Evolutionary conservation across 1,140 invertebrate species (phyloP).

Genomic region (Drosophila seguyi): DNA sequence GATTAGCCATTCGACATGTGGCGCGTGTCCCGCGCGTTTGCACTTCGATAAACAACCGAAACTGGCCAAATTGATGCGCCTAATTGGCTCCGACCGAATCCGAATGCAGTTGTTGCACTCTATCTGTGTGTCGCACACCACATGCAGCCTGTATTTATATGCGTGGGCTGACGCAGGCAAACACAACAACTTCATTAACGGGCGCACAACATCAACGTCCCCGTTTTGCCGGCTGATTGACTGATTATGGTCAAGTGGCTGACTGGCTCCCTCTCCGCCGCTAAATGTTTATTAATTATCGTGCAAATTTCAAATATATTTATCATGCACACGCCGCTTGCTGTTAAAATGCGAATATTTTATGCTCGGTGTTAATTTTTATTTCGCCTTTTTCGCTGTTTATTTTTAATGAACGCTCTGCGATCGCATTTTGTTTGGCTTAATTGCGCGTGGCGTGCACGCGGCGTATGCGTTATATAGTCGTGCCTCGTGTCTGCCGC

Average conservation of each 20-base stretch:
- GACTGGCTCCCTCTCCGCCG: background rate
- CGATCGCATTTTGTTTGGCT: slow-evolving; percentile 75
- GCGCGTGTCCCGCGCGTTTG: slow-evolving; percentile 57
- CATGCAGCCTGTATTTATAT: slow-evolving; percentile 60
- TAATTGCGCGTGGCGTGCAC: slow-evolving; percentile 77
- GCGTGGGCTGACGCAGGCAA: slow-evolving; percentile 71
- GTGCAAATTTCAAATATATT: slow-evolving; percentile 60
- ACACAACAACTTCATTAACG: slow-evolving; percentile 81
- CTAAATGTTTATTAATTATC: slow-evolving; percentile 68
- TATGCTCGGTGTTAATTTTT: slow-evolving; percentile 58
- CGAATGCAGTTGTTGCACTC: slow-evolving; percentile 31
- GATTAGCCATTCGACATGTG: slow-evolving; percentile 73
- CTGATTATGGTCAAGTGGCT: slow-evolving; percentile 82
- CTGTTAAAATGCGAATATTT: slow-evolving; percentile 54
- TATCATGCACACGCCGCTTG: slow-evolving; percentile 68
- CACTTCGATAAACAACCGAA: slow-evolving; percentile 56
- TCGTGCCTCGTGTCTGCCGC: slow-evolving; percentile 30
- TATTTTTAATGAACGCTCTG: slow-evolving; percentile 52
- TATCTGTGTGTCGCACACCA: slow-evolving; percentile 9
- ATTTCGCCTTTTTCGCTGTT: slow-evolving; percentile 31
- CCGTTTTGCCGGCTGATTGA: slow-evolving; percentile 77
- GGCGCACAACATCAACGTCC: slow-evolving; percentile 44
- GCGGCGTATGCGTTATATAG: slow-evolving; percentile 65
- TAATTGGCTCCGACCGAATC: slow-evolving; percentile 67
- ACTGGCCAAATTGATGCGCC: slow-evolving; percentile 68